Evolutionary conservation across 2,797 vertebrate species (phyloP).

Genomic region (Notolabrus celidotus): DNA sequence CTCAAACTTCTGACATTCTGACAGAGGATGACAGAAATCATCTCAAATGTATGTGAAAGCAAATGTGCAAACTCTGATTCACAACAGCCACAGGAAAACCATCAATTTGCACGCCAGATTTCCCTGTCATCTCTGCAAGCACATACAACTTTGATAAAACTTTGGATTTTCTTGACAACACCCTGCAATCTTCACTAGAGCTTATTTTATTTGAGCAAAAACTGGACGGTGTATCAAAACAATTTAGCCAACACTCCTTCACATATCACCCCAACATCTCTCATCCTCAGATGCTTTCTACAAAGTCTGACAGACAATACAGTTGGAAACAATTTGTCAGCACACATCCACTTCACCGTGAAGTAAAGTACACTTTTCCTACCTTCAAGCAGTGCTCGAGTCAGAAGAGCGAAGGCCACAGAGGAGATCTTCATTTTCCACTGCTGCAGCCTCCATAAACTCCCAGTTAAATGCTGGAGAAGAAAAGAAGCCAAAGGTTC

Average conservation of each 20-base stretch:
- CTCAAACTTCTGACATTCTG: slow-evolving; percentile 5
- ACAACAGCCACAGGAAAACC: slow-evolving; percentile 14
- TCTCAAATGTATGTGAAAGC: not conserved
- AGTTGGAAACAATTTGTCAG: slow-evolving; percentile 5
- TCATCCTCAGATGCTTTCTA: slow-evolving; percentile 1
- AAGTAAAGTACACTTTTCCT: slow-evolving; percentile 64
- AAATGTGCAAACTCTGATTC: slow-evolving; percentile 9
- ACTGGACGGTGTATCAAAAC: not conserved
- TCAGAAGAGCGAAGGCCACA: slow-evolving; percentile 82
- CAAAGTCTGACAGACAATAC: not conserved
- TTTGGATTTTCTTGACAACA: slow-evolving; percentile 2
- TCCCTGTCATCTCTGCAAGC: slow-evolving; percentile 37
- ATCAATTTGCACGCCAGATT: slow-evolving; percentile 26
- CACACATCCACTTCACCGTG: slow-evolving; percentile 14
- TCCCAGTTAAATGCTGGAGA: slow-evolving; percentile 68
- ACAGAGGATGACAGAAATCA: slow-evolving; percentile 16
- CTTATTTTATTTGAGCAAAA: not conserved
- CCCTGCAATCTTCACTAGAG: not conserved
- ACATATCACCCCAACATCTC: slow-evolving; percentile 22
- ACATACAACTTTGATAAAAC: not conserved
- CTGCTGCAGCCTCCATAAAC: slow-evolving; percentile 83
- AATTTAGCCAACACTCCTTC: not conserved
- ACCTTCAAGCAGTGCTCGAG: slow-evolving; percentile 81
- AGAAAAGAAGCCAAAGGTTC: slow-evolving; percentile 67
- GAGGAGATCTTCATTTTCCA: slow-evolving; percentile 88